phyloP scores from a whole-genome alignment of 2,113 vertebrate species.

The Chloropsis cyanopogon region DNA sequence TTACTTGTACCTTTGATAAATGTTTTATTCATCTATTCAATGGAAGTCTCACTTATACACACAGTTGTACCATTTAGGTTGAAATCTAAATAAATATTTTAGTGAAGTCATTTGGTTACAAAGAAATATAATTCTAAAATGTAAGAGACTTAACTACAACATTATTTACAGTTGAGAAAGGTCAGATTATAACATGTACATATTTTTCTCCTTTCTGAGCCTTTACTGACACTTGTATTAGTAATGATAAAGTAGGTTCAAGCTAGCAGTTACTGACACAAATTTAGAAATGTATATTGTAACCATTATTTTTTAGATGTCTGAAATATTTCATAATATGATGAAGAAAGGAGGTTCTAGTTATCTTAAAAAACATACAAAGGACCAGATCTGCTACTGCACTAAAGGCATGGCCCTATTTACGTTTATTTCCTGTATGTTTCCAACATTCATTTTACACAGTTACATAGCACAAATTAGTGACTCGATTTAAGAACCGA shows the following conservation, averaged over 20 bases:
- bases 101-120: neutral
- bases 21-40: neutral
- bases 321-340: neutral
- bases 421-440: neutral
- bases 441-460: neutral
- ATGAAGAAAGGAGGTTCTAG: neutral
- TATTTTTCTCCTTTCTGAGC: neutral
- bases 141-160: neutral
- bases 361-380: neutral
- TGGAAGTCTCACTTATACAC: neutral
- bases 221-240: neutral
- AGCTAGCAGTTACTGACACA: neutral
- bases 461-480: neutral
- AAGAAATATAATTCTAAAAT: neutral
- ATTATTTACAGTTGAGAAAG: neutral
- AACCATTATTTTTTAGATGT: neutral
- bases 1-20: neutral
- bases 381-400: neutral
- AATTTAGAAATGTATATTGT: neutral
- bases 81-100: neutral
- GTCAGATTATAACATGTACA: neutral
- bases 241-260: neutral
- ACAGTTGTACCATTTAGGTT: neutral
- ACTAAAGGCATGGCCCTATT: neutral
- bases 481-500: neutral